phyloP scores from a whole-genome alignment of 2,113 vertebrate species.

The Willisornis vidua region DNA sequence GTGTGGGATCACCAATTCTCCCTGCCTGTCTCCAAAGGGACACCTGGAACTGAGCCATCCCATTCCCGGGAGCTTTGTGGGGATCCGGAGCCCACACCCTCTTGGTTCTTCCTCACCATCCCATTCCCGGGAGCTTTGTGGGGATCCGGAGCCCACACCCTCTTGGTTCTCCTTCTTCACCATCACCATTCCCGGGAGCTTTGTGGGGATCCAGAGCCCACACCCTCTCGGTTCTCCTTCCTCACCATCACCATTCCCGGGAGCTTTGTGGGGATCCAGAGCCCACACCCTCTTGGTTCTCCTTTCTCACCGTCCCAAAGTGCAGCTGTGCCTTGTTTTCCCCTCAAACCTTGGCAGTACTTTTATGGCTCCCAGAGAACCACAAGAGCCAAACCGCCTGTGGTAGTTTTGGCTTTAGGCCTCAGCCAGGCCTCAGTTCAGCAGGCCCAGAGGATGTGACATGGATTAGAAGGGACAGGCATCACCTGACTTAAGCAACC shows the following conservation, averaged over 20 bases:
- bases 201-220: not conserved
- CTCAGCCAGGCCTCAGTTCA: too few relatives aligned
- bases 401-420: too few relatives aligned
- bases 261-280: not conserved
- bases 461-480: too few relatives aligned
- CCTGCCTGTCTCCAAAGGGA: not conserved
- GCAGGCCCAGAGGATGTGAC: too few relatives aligned
- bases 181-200: not conserved
- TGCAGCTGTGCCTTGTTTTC: too few relatives aligned
- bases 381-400: too few relatives aligned
- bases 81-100: not conserved
- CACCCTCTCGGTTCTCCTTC: not conserved
- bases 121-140: not conserved
- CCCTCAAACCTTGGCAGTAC: too few relatives aligned
- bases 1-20: not conserved
- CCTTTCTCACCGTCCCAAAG: too few relatives aligned
- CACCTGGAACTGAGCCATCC: fast-evolving
- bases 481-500: too few relatives aligned
- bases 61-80: not conserved
- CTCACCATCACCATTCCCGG: too few relatives aligned
- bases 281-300: not conserved
- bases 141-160: not conserved
- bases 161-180: too few relatives aligned
- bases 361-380: too few relatives aligned
- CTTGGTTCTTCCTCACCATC: not conserved